phyloP scores from a whole-genome alignment of 1,140 invertebrate genomes.

The Rhyacophila brunnea region DNA sequence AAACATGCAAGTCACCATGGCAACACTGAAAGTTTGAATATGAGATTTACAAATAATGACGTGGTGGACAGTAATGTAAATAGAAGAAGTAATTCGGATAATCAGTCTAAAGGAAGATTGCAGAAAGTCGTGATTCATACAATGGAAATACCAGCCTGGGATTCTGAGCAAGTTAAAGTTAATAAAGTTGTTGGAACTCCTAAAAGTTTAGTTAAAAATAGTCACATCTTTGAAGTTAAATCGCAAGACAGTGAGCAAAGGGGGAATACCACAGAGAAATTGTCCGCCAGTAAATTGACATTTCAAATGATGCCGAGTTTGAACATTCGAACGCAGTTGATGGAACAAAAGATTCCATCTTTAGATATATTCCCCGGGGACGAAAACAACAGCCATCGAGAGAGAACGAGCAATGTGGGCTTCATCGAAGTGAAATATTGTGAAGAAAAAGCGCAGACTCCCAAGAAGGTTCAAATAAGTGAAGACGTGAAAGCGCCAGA shows the following conservation, averaged over 20 bases:
- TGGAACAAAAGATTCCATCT: constrained; percentile 47
- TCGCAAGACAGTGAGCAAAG: constrained; percentile 7
- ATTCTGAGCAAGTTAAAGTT: too few species aligned
- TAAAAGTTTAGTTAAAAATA: constrained; percentile 11
- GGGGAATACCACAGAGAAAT: neutral
- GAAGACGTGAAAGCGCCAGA: too few species aligned
- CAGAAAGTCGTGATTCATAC: too few species aligned
- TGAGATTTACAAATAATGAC: constrained; percentile 35
- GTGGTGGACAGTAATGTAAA: neutral
- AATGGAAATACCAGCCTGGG: too few species aligned
- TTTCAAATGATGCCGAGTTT: constrained; percentile 50
- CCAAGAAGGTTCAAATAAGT: too few species aligned
- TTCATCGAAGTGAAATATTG: constrained; percentile 43
- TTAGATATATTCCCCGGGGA: constrained; percentile 47
- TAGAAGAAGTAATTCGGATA: too few species aligned
- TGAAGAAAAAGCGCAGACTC: constrained; percentile 3
- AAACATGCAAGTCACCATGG: constrained; percentile 34
- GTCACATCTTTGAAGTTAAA: constrained; percentile 18
- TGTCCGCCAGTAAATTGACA: constrained; percentile 37
- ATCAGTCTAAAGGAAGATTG: too few species aligned
- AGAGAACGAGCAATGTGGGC: constrained; percentile 40
- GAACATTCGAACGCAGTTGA: constrained; percentile 51
- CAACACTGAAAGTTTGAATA: constrained; percentile 20
- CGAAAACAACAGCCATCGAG: constrained; percentile 18
- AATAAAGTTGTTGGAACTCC: too few species aligned